Conservation (phyloP, 1,140 invertebrate species). For the Musca domestica region DNA sequence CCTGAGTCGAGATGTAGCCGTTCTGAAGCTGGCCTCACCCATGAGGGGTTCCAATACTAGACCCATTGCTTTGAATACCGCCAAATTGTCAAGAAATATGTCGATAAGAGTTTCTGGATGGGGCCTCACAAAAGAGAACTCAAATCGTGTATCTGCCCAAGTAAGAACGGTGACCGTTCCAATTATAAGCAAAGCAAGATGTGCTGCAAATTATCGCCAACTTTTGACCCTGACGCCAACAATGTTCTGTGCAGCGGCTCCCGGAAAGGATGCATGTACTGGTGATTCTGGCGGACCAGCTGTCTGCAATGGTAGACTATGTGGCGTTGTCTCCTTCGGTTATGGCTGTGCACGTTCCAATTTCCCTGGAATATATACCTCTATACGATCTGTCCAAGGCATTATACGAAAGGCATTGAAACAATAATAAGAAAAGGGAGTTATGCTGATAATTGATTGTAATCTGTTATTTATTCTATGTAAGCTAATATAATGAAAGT, state of each 20-base stretch:
- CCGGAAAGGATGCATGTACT: conserved; percentile 38
- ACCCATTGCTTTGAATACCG: conserved; percentile 36
- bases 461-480: too few relatives aligned
- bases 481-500: too few relatives aligned
- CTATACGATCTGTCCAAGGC: conserved; percentile 39
- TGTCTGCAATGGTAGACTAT: conserved; percentile 31
- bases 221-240: neutral
- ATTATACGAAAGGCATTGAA: conserved; percentile 30
- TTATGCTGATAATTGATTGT: too few relatives aligned
- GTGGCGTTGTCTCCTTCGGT: conserved; percentile 45
- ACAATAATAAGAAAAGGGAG: too few relatives aligned
- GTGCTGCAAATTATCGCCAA: conserved; percentile 33
- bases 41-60: conserved; percentile 36
- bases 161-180: conserved; percentile 41
- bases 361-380: conserved; percentile 44
- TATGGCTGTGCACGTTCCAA: conserved; percentile 36
- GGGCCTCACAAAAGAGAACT: conserved; percentile 32
- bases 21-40: conserved; percentile 35
- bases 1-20: conserved; percentile 38
- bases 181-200: conserved; percentile 33
- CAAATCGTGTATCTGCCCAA: conserved; percentile 26
- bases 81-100: conserved; percentile 33
- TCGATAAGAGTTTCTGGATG: conserved; percentile 43
- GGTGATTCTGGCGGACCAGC: conserved; percentile 45
- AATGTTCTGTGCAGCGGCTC: conserved; percentile 38